Percentiles rank a stretch among this genome's conserved stretches.
phyloP scores from a whole-genome alignment of 1,140 invertebrate species.

The Stegodyphus mimosarum region DNA sequence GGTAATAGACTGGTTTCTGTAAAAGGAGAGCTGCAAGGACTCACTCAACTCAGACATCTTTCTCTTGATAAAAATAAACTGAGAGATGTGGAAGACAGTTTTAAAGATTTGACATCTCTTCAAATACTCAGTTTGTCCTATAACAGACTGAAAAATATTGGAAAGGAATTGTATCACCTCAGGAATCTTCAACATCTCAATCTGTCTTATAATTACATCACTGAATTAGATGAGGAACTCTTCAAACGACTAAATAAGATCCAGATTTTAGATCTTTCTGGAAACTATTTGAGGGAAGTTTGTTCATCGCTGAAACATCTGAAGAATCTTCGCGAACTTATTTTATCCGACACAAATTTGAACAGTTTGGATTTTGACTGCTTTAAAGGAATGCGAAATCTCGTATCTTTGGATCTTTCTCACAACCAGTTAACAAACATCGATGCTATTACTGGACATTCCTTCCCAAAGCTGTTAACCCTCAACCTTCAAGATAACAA shows the following conservation, averaged over 20 bases:
- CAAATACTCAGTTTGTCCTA: constrained; percentile 72
- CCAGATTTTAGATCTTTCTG: constrained; percentile 36
- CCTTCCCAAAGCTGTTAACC: constrained; percentile 16
- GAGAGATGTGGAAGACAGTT: constrained; percentile 2
- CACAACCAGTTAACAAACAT: constrained; percentile 77
- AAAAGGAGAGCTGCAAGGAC: constrained; percentile 16
- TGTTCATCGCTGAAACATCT: constrained; percentile 23
- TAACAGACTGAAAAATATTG: constrained; percentile 72
- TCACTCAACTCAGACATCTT: constrained; percentile 9
- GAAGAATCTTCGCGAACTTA: constrained; percentile 24
- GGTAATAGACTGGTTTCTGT: constrained; percentile 22
- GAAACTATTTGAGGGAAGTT: constrained; percentile 20
- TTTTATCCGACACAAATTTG: constrained; percentile 66
- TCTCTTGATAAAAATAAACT: constrained; percentile 26
- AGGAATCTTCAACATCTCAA: constrained; percentile 73
- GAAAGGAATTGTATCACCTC: constrained; percentile 73
- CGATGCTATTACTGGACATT: constrained; percentile 29
- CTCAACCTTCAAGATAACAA: constrained; percentile 18
- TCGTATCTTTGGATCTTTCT: constrained; percentile 79
- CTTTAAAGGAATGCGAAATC: constrained; percentile 55
- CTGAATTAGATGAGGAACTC: constrained; percentile 66
- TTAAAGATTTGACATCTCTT: constrained; percentile 22
- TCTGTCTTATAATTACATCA: constrained; percentile 73
- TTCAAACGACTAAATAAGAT: constrained; percentile 20
- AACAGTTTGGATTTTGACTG: constrained; percentile 7